Evolutionary conservation across 1,140 invertebrate species (phyloP), one percentile per base, ranked within the genome.

Genomic region (Archegozetes longisetosus): DNA sequence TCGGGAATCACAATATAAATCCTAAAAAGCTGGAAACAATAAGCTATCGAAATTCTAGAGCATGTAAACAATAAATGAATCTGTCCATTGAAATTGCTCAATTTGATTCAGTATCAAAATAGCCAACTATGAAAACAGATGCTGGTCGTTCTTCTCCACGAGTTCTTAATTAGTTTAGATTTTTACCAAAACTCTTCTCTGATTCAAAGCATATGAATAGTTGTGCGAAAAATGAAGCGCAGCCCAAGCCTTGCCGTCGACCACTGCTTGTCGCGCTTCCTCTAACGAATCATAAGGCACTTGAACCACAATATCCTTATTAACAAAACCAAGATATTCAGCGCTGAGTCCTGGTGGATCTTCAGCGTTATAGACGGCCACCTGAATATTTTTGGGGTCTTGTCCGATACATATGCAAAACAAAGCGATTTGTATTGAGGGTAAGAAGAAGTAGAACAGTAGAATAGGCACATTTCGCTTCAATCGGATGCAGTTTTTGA

Each of bases 381-480:
- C 65, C 63, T 80, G 80, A 0, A 96, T 77, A 49, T 84, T 83
- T 52, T 79, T 82, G 0, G 92, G 91, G 70, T 91, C 86, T 28
- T 86, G 79, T 61, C 91, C 92, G 65, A 95, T 91, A 24, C 90
- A 87, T 64, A 93, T 71, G 72, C 90, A 95, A 77, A 96, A 95
- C 4, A 94, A 78, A 56, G 92, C 84, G n/a, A 89, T 88, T 76
- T 95, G 88, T 73, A 88, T 83, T 2, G 91, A 84, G 28, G 90
- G 90, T 66, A 95, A 73, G 12, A 84, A 82, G 68, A 94, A 91
- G 67, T 93, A 88, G 73, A 96, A 94, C 53, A 73, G 53, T 14
- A 75, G 61, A 60, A 75, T 47, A 4, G 64, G 64, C 26, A 62
- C 51, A 50, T 65, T 65, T 28, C 64, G 54, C 17, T 60, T 53